Base-by-base conservation (phyloP, 1,140 invertebrate genomes). In the Tribolium madens region DNA sequence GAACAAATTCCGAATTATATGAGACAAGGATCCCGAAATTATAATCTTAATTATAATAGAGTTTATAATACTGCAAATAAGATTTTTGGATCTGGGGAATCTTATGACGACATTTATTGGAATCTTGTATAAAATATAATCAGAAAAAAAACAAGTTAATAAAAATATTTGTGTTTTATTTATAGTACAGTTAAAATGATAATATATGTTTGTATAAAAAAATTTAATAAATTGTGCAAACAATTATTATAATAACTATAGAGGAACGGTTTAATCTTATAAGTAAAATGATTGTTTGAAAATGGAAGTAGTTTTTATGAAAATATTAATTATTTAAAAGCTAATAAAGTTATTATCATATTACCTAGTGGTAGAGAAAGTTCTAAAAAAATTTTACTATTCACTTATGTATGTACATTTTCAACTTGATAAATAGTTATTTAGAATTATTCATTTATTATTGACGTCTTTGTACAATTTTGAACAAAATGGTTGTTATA, bases 1-100 rank as follows among this genome's bases (percentile, higher is more conserved):
- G 87, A 86, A 78, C 84, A 89, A 48, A 86, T 86, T 73, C 93
- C 93, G 0, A 77, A 81, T 9, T 90, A 93, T 76, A 89, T 91
- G 83, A 84, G 83, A 77, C 84, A 87, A 17, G 89, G 88, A 9
- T 85, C 86, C 0, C 86, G 88, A 79, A 85, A 86, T 69, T 91
- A 91, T 80, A 85, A 88, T 46, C 73, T 87, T 26, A 82, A 87
- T 42, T 88, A 89, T 79, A 87, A 87, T 74, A 84, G 76, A 46
- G 73, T 83, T 2, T 78, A 78, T 10, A 85, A 84, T 14, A 21
- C 14, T 52, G 50, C 50, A 2, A 52, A 52, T 52, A 42, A 42
- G n/a, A 42, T 42, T 42, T 42, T 42, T 42, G 36, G 36, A 42
- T 42, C 36, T n/a, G 36, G n/a, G 3, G 36, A 42, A 42, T 9